phyloP scores from a whole-genome alignment of 1,140 invertebrate genomes.

The Drusus annulatus region DNA sequence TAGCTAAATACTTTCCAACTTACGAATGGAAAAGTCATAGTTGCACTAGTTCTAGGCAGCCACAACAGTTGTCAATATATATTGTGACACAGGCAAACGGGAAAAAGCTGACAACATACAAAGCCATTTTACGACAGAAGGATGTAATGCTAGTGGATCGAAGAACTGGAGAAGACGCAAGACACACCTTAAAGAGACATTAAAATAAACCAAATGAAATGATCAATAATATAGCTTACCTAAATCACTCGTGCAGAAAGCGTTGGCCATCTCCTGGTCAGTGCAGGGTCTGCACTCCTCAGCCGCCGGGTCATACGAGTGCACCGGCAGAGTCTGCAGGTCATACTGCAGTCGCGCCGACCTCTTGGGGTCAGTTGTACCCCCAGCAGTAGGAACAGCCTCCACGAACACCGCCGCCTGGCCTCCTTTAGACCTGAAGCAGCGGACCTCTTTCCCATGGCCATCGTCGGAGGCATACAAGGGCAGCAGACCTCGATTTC shows the following conservation, averaged over 20 bases:
- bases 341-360: conserved; percentile 79
- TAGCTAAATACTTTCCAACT: too few species aligned
- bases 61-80: too few species aligned
- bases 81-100: too few species aligned
- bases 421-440: conserved; percentile 79
- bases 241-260: conserved; percentile 86
- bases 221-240: conserved; percentile 70
- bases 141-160: too few species aligned
- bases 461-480: conserved; percentile 77
- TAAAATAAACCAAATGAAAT: neutral
- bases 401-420: conserved; percentile 84
- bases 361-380: conserved; percentile 66
- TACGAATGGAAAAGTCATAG: too few species aligned
- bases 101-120: too few species aligned
- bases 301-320: conserved; percentile 72
- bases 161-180: too few species aligned
- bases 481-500: conserved; percentile 74
- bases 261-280: conserved; percentile 80
- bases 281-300: conserved; percentile 85
- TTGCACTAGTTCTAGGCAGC: too few species aligned
- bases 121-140: too few species aligned
- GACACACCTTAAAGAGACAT: too few species aligned
- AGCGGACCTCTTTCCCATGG: conserved; percentile 73
- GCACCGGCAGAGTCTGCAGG: conserved; percentile 72
- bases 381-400: conserved; percentile 64